phyloP scores from a whole-genome alignment of 2,113 vertebrate genomes.

The Sturnira hondurensis region DNA sequence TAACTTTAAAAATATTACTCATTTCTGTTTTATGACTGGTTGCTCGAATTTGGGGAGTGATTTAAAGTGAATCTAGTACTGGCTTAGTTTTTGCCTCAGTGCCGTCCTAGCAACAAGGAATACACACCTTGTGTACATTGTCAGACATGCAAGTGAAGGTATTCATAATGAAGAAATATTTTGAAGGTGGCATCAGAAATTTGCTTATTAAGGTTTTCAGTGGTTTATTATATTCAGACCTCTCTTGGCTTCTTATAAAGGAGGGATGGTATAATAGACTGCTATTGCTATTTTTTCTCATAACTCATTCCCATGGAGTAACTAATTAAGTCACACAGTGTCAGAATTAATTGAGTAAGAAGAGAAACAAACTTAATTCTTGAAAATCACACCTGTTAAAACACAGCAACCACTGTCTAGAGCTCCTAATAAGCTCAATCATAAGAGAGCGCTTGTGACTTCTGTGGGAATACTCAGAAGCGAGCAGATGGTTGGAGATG shows the following conservation, averaged over 20 bases:
- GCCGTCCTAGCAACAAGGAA: background rate
- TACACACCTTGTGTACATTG: background rate
- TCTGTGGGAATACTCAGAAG: background rate
- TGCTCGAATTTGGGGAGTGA: background rate
- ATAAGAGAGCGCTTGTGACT: background rate
- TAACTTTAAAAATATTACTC: slow-evolving; percentile 33
- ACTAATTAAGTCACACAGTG: slow-evolving; percentile 44
- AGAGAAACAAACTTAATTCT: slow-evolving; percentile 36
- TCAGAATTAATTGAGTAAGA: slow-evolving; percentile 17
- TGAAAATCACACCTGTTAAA: slow-evolving; percentile 31
- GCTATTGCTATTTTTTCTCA: background rate
- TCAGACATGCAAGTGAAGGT: background rate
- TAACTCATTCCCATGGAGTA: background rate
- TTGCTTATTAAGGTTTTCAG: background rate
- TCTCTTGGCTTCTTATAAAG: slow-evolving; percentile 36
- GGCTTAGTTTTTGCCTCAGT: background rate
- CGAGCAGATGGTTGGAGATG: slow-evolving; percentile 20
- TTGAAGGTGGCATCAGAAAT: slow-evolving; percentile 1
- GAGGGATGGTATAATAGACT: background rate
- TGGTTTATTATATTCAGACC: slow-evolving; percentile 6
- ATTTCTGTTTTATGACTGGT: background rate
- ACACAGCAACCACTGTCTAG: background rate
- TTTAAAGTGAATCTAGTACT: slow-evolving; percentile 20
- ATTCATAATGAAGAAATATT: background rate
- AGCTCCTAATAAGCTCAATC: background rate